Base-by-base conservation (phyloP, 2,888 invertebrate genomes). In the Epirrhoe alternata region DNA sequence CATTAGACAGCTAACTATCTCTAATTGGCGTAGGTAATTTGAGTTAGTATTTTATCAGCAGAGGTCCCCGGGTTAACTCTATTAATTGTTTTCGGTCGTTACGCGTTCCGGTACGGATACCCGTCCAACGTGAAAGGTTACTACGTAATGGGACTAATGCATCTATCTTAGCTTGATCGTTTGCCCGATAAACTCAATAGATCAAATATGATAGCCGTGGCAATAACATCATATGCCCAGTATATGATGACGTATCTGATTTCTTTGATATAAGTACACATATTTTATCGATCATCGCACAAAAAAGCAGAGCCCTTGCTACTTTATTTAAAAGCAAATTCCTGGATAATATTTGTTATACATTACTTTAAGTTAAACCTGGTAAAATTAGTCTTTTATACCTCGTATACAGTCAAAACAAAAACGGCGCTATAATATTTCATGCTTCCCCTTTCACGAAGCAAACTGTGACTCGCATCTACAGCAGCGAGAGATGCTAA, bases 31-130 rank as follows among this genome's bases (percentile, higher is more conserved):
- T 80, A 78, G 79, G 76, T 78, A 74, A 81, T 78, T 77, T 73
- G 72, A 70, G 66, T 79, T 77, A 74, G 74, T 80, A 79, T 79
- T 78, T 80, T 77, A 77, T 77, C 70, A 77, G 76, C 74, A 79
- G 75, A 76, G 80, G 78, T 74, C 76, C 76, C 74, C 74, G 78
- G 79, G 80, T 82, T 80, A 80, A 78, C 79, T 74, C 70, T 81
- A 82, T 81, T 82, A 82, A 83, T 82, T 83, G 82, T 83, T 82
- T 83, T 79, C 82, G 81, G 76, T 75, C 78, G 77, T 82, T 80
- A 79, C 74, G 73, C 76, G 73, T 79, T 76, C 78, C 76, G 71
- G 69, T 76, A 74, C 73, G 72, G 77, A 77, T 75, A 78, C 78
- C 76, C 77, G 72, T 66, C 69, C 61, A 76, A 77, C 81, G 78